Evolutionary conservation across 2,113 vertebrate species (phyloP).

Genomic region (Sterrhoptilus dennistouni): DNA sequence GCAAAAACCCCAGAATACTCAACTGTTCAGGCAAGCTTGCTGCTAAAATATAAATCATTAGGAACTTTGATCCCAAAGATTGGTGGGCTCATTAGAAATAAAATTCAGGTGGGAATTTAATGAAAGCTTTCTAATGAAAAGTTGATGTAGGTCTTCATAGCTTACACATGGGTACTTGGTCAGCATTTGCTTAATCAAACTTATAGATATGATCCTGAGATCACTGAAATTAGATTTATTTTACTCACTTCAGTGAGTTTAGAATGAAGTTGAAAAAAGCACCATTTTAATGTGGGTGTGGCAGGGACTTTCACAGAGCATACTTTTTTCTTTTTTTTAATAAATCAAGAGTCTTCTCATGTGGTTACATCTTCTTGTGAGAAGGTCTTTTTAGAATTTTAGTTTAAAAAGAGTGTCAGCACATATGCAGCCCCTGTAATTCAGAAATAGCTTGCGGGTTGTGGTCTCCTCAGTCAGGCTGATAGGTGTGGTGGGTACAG

Average conservation of each 20-base stretch:
- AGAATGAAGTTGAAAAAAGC: neutral
- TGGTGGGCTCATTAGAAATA: neutral
- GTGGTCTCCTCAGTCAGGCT: neutral
- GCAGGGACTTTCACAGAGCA: neutral
- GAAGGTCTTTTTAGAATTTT: neutral
- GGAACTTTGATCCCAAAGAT: neutral
- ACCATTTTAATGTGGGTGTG: neutral
- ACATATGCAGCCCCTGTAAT: neutral
- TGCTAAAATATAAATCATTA: neutral
- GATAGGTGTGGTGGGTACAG: neutral
- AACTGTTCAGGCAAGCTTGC: neutral
- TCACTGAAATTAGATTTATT: neutral
- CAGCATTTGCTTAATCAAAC: neutral
- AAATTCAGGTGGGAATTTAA: neutral
- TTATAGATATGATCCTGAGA: neutral
- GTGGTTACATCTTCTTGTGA: constrained; percentile 22
- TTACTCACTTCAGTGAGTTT: neutral
- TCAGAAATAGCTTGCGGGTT: neutral
- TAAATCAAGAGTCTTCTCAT: constrained; percentile 9
- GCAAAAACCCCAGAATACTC: neutral
- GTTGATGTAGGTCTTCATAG: neutral
- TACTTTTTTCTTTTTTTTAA: neutral
- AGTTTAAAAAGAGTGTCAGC: neutral
- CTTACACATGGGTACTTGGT: neutral
- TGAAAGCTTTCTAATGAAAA: neutral